Evolutionary conservation across 2,113 vertebrate genomes (phyloP).

Genomic region (Orycteropus afer): DNA sequence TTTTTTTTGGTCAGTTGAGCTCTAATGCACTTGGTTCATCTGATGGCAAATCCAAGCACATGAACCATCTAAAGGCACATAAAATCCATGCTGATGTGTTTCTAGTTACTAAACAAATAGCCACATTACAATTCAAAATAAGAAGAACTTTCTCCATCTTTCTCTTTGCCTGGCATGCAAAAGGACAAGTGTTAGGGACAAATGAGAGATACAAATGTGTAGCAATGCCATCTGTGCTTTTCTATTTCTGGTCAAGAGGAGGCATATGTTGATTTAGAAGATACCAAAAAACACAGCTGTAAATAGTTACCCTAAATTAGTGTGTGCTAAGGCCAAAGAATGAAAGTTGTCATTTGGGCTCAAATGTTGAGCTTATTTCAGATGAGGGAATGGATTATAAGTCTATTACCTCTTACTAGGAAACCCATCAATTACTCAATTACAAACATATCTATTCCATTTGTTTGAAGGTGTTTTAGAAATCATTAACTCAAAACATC

Average conservation of each 20-base stretch:
- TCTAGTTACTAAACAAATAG: conserved; percentile 47
- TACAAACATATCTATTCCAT: conserved; percentile 3
- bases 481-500: conserved; percentile 39
- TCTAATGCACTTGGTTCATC: neutral
- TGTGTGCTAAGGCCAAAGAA: conserved; percentile 45
- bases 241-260: conserved; percentile 66
- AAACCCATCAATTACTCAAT: neutral
- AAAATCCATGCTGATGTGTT: neutral
- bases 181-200: neutral
- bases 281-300: conserved; percentile 54
- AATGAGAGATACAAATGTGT: conserved; percentile 6
- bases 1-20: neutral
- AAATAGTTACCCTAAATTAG: conserved; percentile 58
- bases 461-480: conserved; percentile 50
- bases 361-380: neutral
- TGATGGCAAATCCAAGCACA: neutral
- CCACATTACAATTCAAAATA: neutral
- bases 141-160: neutral
- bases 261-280: conserved; percentile 26
- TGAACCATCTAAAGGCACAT: neutral
- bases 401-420: neutral
- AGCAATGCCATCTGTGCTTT: conserved; percentile 52
- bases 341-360: conserved; percentile 43
- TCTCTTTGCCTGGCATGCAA: neutral
- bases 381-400: neutral